Conservation (phyloP, 2,797 vertebrate genomes). For the Pseudomugil tenellus region DNA sequence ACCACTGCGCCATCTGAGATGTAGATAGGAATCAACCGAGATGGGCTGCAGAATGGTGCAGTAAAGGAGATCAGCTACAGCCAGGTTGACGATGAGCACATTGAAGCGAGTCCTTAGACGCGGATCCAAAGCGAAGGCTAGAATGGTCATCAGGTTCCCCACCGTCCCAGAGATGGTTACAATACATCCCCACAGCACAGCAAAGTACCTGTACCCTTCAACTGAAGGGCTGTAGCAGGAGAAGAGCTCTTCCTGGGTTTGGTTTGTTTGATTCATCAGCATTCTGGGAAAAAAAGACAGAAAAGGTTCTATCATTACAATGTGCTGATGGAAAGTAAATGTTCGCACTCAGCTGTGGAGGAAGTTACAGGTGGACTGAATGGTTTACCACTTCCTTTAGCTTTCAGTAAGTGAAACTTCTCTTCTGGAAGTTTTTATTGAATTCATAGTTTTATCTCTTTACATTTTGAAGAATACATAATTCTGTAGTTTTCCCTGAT, state of each 20-base stretch:
- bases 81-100: slow-evolving; percentile 89
- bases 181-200: slow-evolving; percentile 85
- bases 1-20: slow-evolving; percentile 86
- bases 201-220: slow-evolving; percentile 85
- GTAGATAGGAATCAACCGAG: slow-evolving; percentile 88
- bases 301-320: not conserved
- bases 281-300: slow-evolving; percentile 57
- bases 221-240: slow-evolving; percentile 88
- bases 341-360: not conserved
- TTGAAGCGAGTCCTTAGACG: slow-evolving; percentile 89
- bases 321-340: not conserved
- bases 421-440: not conserved
- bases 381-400: slow-evolving; percentile 29
- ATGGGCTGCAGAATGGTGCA: slow-evolving; percentile 89
- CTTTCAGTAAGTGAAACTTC: not conserved
- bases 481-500: not conserved
- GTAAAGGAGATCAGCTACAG: slow-evolving; percentile 88
- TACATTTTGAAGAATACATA: not conserved
- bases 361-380: slow-evolving; percentile 8
- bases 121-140: slow-evolving; percentile 82
- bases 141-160: slow-evolving; percentile 88
- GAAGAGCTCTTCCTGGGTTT: slow-evolving; percentile 74
- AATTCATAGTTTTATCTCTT: not conserved
- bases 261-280: slow-evolving; percentile 74
- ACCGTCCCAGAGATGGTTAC: slow-evolving; percentile 84